These are phyloP conservation scores for Neodon shergylaensis DNA, from an alignment of 2,113 vertebrate genomes.

Conservation along the genomic window DNA sequence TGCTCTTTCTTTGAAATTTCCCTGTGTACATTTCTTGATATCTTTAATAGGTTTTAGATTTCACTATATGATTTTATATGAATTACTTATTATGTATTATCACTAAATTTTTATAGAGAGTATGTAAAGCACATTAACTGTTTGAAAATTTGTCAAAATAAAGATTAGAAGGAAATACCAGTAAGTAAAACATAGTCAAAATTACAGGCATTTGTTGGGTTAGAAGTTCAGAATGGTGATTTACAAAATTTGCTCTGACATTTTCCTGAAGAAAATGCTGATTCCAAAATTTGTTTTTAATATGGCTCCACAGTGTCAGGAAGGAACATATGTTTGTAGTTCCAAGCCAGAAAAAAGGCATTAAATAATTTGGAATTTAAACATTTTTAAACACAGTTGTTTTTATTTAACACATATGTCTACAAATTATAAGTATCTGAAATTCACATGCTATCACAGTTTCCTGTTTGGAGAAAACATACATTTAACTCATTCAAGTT, in stretches of 20 bases:
- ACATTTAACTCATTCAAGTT: not conserved
- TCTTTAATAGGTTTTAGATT: not conserved
- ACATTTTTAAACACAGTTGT: not conserved
- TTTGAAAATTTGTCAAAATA: not conserved
- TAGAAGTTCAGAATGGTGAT: not conserved
- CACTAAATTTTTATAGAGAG: not conserved
- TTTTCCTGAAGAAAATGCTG: not conserved
- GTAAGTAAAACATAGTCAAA: not conserved
- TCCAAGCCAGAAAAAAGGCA: not conserved
- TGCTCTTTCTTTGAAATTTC: not conserved
- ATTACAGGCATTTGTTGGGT: not conserved
- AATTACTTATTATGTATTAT: not conserved
- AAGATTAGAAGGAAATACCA: not conserved
- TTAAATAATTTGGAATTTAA: not conserved
- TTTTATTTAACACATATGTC: not conserved
- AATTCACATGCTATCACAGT: not conserved
- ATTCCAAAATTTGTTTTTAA: not conserved
- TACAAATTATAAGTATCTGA: not conserved
- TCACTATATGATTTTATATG: not conserved
- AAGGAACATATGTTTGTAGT: not conserved
- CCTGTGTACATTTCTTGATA: not conserved
- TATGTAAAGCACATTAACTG: not conserved
- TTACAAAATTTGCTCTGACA: not conserved
- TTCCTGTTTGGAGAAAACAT: not conserved
- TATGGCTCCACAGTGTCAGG: fast-evolving